Percentiles rank a stretch among this genome's conserved stretches.
Evolutionary conservation across 2,797 vertebrate species (phyloP).

Genomic region (Leuciscus waleckii): DNA sequence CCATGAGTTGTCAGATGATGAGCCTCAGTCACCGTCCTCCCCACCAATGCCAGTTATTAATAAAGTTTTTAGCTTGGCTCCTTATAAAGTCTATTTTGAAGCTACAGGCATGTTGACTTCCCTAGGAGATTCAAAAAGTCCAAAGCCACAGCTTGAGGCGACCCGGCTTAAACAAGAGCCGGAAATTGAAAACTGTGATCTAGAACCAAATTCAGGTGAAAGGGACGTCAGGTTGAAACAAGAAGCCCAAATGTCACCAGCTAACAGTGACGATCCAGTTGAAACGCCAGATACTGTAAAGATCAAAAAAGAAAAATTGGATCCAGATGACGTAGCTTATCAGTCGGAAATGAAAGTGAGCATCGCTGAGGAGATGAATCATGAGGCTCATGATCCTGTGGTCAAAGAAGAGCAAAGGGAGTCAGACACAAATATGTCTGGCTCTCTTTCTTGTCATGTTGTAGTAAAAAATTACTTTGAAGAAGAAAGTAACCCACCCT

Average conservation of each 20-base stretch:
- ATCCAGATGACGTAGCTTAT: slow-evolving; percentile 47
- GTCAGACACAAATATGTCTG: slow-evolving; percentile 55
- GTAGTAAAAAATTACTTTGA: slow-evolving; percentile 76
- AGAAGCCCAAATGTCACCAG: slow-evolving; percentile 23
- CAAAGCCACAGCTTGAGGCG: slow-evolving; percentile 33
- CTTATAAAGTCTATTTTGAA: slow-evolving; percentile 83
- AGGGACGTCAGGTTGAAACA: slow-evolving; percentile 37
- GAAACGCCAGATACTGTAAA: slow-evolving; percentile 50
- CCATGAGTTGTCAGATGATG: slow-evolving; percentile 22
- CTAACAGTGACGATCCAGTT: slow-evolving; percentile 14
- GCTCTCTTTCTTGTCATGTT: slow-evolving; percentile 71
- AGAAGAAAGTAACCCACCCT: slow-evolving; percentile 60
- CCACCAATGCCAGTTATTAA: slow-evolving; percentile 94
- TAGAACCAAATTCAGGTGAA: slow-evolving; percentile 49
- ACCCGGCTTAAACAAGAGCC: slow-evolving; percentile 56
- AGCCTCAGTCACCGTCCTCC: slow-evolving; percentile 62
- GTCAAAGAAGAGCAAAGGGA: slow-evolving; percentile 69
- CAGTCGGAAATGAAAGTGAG: slow-evolving; percentile 44
- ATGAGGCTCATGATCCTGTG: slow-evolving; percentile 11
- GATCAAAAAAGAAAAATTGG: slow-evolving; percentile 72
- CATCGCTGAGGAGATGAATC: slow-evolving; percentile 31
- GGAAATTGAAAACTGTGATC: slow-evolving; percentile 49
- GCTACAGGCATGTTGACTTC: slow-evolving; percentile 63
- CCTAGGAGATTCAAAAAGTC: slow-evolving; percentile 48
- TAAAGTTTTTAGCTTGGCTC: slow-evolving; percentile 92